Conservation (phyloP, 2,113 vertebrate species). For the Turdus rufiventris region DNA sequence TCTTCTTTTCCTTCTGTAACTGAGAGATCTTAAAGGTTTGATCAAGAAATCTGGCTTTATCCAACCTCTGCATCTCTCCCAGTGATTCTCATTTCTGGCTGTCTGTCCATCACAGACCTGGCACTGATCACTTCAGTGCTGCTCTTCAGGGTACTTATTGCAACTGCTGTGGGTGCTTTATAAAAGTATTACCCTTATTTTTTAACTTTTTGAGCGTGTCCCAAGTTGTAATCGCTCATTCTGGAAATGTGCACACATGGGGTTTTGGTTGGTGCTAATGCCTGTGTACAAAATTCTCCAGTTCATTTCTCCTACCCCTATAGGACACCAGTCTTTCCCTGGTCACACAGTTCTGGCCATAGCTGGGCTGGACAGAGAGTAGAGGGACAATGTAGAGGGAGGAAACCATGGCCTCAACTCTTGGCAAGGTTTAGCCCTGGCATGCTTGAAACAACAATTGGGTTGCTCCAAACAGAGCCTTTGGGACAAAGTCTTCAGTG, state of each 20-base stretch:
- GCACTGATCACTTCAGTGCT: neutral
- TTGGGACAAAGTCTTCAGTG: neutral
- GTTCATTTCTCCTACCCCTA: neutral
- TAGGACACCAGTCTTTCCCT: neutral
- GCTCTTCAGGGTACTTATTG: neutral
- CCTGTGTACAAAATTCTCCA: neutral
- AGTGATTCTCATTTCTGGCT: neutral
- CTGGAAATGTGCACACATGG: fast-evolving
- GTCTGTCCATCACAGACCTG: neutral
- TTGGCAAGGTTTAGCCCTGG: neutral
- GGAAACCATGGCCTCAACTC: neutral
- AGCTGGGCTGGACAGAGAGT: neutral
- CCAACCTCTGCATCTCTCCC: neutral
- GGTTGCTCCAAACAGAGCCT: neutral
- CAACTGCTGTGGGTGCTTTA: neutral
- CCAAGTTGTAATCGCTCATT: neutral
- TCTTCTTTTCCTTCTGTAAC: neutral
- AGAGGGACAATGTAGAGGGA: neutral
- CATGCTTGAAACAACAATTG: neutral
- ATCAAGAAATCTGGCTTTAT: neutral
- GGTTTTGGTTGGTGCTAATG: neutral
- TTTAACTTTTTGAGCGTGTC: neutral
- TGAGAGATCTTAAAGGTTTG: neutral
- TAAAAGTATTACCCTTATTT: neutral
- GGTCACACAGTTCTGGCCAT: fast-evolving